phyloP scores from a whole-genome alignment of 2,113 vertebrate genomes.

The Bujurquina vittata region DNA sequence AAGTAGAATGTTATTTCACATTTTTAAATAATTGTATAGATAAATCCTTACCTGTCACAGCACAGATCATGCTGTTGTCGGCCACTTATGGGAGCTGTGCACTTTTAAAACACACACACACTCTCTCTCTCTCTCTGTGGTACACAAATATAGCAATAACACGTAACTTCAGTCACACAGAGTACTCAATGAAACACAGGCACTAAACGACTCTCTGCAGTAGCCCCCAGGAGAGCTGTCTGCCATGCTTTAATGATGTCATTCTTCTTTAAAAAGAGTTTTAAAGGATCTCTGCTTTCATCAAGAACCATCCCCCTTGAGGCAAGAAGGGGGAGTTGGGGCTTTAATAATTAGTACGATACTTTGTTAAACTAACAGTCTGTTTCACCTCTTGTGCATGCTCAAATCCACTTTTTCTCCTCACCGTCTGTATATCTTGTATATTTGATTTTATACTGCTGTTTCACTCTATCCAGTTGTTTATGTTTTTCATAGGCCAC shows the following conservation, averaged over 20 bases:
- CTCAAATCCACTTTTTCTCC: not conserved
- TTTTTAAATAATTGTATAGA: not conserved
- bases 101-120: not conserved
- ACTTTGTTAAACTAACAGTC: conserved; percentile 35
- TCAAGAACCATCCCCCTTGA: conserved; percentile 39
- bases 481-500: not conserved
- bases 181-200: conserved; percentile 40
- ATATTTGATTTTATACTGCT: not conserved
- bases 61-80: not conserved
- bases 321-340: not conserved
- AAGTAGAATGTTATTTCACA: not conserved
- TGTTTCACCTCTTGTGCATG: conserved; percentile 3
- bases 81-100: not conserved
- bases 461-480: conserved; percentile 11
- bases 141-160: not conserved
- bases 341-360: conserved; percentile 53
- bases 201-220: conserved; percentile 25
- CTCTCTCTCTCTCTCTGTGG: too few species aligned
- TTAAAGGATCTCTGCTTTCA: conserved; percentile 67
- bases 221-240: conserved; percentile 53
- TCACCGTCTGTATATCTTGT: not conserved
- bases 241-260: conserved; percentile 68
- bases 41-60: not conserved
- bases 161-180: not conserved
- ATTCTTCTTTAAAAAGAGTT: conserved; percentile 64